These are phyloP conservation scores for Hydrophis major DNA, from an alignment of 2,797 vertebrate species.

Conservation along the genomic window DNA sequence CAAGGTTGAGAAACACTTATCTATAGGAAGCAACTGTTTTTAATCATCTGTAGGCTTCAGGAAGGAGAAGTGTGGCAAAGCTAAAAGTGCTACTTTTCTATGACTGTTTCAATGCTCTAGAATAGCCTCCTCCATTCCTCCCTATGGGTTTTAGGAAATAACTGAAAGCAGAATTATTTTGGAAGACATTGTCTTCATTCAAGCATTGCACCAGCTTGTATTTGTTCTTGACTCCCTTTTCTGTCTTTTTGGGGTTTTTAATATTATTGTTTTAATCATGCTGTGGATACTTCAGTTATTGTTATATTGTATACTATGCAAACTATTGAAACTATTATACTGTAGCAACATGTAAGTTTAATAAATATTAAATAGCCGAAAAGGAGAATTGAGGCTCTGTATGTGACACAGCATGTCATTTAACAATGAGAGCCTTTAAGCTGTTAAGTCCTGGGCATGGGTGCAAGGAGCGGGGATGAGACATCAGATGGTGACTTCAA, in stretches of 20 bases:
- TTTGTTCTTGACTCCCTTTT: not conserved
- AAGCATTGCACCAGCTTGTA: not conserved
- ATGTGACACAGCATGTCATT: not conserved
- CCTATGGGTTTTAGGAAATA: not conserved
- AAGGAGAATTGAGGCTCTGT: not conserved
- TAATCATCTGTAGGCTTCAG: not conserved
- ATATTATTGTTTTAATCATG: not conserved
- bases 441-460: too few relatives aligned
- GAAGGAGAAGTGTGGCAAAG: not conserved
- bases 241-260: not conserved
- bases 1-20: not conserved
- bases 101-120: not conserved
- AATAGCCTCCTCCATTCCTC: not conserved
- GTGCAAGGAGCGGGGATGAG: too few relatives aligned
- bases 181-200: not conserved
- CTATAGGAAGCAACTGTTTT: not conserved
- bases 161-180: not conserved
- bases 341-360: not conserved
- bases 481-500: too few relatives aligned
- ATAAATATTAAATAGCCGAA: not conserved
- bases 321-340: not conserved
- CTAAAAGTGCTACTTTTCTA: not conserved
- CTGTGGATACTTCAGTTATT: not conserved
- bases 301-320: not conserved
- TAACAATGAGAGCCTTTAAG: not conserved